Evolutionary conservation across 2,888 invertebrate genomes (phyloP).

Genomic region (Carpatolechia fugitivella): DNA sequence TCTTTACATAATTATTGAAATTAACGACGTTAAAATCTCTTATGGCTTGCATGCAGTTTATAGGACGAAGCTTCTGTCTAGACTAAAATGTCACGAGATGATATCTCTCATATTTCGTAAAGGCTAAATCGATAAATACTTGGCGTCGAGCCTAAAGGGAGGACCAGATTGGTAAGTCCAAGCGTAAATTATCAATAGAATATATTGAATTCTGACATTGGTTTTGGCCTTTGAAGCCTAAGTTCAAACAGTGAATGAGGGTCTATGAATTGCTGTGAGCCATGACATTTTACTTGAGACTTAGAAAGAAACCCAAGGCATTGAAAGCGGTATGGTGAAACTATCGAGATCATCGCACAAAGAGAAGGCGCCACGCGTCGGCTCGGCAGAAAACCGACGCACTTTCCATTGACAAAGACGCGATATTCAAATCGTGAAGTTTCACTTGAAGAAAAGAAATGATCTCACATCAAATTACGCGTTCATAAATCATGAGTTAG

Average conservation of each 20-base stretch:
- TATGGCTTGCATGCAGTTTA: background rate
- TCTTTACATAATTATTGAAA: constrained; percentile 3
- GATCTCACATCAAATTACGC: constrained; percentile 31
- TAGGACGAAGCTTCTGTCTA: background rate
- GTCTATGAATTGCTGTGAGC: constrained; percentile 24
- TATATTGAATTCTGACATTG: constrained; percentile 14
- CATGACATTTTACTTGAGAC: constrained; percentile 32
- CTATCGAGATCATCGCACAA: constrained; percentile 60
- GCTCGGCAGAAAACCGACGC: constrained; percentile 46
- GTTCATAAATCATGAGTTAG: constrained; percentile 9
- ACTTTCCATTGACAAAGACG: constrained; percentile 55
- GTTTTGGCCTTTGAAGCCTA: constrained; percentile 5
- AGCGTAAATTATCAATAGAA: background rate
- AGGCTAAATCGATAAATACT: background rate
- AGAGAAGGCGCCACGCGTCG: constrained; percentile 51
- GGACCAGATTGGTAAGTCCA: background rate
- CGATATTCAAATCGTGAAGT: constrained; percentile 51
- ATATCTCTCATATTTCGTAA: constrained; percentile 7
- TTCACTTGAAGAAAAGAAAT: constrained; percentile 37
- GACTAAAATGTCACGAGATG: constrained; percentile 4
- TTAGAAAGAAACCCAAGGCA: constrained; percentile 33
- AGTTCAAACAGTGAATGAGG: constrained; percentile 16
- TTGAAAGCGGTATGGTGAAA: constrained; percentile 51
- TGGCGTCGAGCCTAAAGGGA: constrained; percentile 3
- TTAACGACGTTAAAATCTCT: background rate